These are phyloP conservation scores for Neosalanx taihuensis DNA, from an alignment of 2,797 vertebrate species.

Conservation along the genomic window DNA sequence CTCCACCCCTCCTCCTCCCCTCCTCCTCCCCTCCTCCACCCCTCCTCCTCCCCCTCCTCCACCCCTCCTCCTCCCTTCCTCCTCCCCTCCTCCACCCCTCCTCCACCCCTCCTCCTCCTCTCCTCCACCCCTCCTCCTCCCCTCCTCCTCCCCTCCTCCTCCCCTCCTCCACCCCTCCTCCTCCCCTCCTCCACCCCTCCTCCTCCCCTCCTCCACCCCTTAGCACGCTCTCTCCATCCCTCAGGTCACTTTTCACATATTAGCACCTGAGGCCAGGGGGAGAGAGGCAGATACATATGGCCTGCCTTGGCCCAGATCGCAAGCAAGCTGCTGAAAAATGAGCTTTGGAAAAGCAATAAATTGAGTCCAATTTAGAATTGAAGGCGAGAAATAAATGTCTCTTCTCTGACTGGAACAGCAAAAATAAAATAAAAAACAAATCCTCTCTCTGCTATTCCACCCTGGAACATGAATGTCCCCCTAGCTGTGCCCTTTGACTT, in stretches of 20 bases:
- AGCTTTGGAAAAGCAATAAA: constrained; percentile 64
- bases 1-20: not conserved
- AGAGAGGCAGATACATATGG: constrained; percentile 46
- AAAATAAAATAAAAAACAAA: not conserved
- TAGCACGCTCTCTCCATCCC: constrained; percentile 1
- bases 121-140: not conserved
- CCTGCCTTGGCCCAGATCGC: constrained; percentile 44
- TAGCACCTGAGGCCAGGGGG: constrained; percentile 49
- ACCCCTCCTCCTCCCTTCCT: too few relatives aligned
- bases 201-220: not conserved
- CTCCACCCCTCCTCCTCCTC: not conserved
- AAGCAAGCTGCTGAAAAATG: constrained; percentile 53
- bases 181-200: not conserved
- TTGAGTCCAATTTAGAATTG: constrained; percentile 66
- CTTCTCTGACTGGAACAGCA: constrained; percentile 25
- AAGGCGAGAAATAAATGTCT: constrained; percentile 63
- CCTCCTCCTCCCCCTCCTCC: not conserved
- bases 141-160: not conserved
- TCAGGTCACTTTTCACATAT: constrained; percentile 52
- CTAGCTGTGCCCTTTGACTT: not conserved
- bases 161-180: not conserved
- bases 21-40: not conserved
- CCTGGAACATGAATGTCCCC: not conserved
- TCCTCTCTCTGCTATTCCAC: not conserved
- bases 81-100: not conserved